Percentiles rank a stretch among this genome's conserved stretches.
Evolutionary conservation across 2,113 vertebrate species (phyloP).

Genomic region (Sprattus sprattus): DNA sequence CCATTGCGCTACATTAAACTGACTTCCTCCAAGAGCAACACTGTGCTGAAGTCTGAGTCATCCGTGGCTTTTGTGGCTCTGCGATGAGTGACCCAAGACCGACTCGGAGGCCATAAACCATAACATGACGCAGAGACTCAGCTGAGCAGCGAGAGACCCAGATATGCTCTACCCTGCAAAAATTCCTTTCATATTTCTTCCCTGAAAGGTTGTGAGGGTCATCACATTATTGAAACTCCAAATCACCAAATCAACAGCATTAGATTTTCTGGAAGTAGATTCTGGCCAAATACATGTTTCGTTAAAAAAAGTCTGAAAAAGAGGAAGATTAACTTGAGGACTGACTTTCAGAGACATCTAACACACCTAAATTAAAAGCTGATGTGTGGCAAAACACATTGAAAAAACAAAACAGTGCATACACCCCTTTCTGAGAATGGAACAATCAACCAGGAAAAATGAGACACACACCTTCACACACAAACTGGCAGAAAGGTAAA

Average conservation of each 20-base stretch:
- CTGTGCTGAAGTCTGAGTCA: not conserved
- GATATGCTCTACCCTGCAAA: not conserved
- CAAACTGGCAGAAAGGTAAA: conserved; percentile 7
- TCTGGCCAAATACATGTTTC: not conserved
- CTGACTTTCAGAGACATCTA: not conserved
- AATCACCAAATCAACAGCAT: not conserved
- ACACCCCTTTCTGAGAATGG: not conserved
- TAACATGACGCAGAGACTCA: not conserved
- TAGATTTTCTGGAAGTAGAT: not conserved
- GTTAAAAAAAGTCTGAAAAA: not conserved
- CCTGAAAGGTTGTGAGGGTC: not conserved
- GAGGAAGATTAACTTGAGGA: not conserved
- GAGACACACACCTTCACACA: conserved; percentile 21
- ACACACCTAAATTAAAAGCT: not conserved
- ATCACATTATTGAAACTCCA: not conserved
- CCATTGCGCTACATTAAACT: not conserved
- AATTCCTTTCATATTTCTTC: not conserved
- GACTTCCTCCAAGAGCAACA: not conserved
- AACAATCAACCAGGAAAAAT: conserved; percentile 46
- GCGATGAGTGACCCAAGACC: not conserved
- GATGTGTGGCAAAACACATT: not conserved
- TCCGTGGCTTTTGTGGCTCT: not conserved
- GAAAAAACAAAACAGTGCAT: not conserved
- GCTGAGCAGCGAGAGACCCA: not conserved
- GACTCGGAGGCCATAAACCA: not conserved